Evolutionary conservation across 1,140 invertebrate species (phyloP), one percentile per base, ranked within the genome.

Genomic region (Tetramorium simillimum): DNA sequence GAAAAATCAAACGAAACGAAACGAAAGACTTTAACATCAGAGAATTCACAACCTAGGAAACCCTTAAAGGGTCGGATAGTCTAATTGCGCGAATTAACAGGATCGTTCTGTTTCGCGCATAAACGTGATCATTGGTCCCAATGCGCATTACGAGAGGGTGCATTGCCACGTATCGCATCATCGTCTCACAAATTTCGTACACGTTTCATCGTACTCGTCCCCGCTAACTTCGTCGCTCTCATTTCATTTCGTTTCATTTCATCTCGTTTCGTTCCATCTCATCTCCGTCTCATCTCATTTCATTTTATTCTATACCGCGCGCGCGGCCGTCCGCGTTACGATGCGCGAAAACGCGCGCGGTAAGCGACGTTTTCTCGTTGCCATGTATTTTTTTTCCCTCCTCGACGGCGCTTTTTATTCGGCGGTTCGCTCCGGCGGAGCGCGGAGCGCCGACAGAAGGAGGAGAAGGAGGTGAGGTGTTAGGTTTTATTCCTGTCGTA

Each of bases 401-500:
- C 37, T 16, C 33, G 21, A 3, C 28, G 53, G 9, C 12, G 46
- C 16, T 82, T 82, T 69, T 88, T 86, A 86, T 87, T 88, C 69
- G 63, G 67, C 49, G 67, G 56, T 67, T 21, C 40, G 40, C 40
- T 1, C 33, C 33, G 43, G 86, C 16, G 24, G 5, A 18, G 51
- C 40, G 33, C 18, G 62, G 28, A 24, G 33, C 63, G 37, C 16
- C 16, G 53, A 56, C 53, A 33, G 51, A 33, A 72, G 21, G 16
- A 28, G 33, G 65, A 53, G 53, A 51, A 12, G 37, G 43, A 53
- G 18, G n/a, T 21, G 49, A 62, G 58, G 75, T n/a, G 43, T 73
- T 75, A 63, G 78, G 67, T 89, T 91, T 88, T 88, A 89, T 88
- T 82, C 53, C 67, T 40, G 24, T 88, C 88, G 86, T 91, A 91